Percentiles rank a stretch among this genome's conserved stretches.
These are phyloP conservation scores for Morinoia aosen DNA, from an alignment of 2,888 invertebrate genomes.

Conservation along the genomic window DNA sequence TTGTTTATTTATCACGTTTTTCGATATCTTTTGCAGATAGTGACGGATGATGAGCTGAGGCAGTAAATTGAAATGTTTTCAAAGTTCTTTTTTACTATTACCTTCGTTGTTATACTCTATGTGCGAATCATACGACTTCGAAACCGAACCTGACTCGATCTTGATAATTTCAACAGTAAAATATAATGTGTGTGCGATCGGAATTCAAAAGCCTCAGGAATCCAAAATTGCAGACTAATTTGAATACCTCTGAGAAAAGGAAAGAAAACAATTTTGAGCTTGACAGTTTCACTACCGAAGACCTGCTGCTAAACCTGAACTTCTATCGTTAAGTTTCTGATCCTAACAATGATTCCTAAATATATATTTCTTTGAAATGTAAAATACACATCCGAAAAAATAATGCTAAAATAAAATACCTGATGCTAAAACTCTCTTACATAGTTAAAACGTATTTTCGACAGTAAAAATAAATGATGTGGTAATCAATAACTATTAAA, in stretches of 20 bases:
- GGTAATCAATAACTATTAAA: too few species aligned
- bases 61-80: too few species aligned
- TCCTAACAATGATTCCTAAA: not conserved
- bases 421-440: not conserved
- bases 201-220: not conserved
- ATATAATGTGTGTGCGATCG: not conserved
- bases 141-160: not conserved
- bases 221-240: not conserved
- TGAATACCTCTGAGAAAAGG: not conserved
- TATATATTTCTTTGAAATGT: not conserved
- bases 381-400: not conserved
- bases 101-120: too few species aligned
- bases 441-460: not conserved
- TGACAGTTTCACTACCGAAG: not conserved
- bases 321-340: not conserved
- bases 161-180: not conserved
- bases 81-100: too few species aligned
- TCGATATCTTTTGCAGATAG: too few species aligned
- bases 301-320: not conserved
- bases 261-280: not conserved
- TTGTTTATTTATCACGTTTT: too few species aligned
- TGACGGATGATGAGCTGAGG: too few species aligned
- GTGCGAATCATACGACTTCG: too few species aligned
- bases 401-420: not conserved
- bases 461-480: not conserved